Evolutionary conservation across 2,797 vertebrate species (phyloP).

Genomic region (Tangara arthus): DNA sequence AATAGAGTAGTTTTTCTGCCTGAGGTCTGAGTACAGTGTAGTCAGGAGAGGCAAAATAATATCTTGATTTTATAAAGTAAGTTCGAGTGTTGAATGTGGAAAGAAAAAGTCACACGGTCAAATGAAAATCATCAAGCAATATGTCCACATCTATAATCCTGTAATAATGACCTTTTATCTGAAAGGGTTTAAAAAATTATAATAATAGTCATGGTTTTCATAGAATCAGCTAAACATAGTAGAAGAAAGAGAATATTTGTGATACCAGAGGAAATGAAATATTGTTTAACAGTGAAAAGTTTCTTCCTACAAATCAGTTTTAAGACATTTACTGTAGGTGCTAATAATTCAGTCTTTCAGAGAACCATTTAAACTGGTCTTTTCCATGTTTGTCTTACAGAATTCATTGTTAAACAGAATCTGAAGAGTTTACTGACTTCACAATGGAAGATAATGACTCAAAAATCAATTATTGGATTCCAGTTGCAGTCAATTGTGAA

Average conservation of each 20-base stretch:
- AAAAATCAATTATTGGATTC: conserved; percentile 18
- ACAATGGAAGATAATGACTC: conserved; percentile 41
- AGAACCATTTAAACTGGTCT: neutral
- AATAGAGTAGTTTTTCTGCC: neutral
- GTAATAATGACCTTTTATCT: neutral
- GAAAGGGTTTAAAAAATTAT: neutral
- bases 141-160: neutral
- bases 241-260: neutral
- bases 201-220: neutral
- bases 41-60: neutral
- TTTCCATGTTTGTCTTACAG: neutral
- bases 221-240: neutral
- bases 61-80: neutral
- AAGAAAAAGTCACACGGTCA: neutral
- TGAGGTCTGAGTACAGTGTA: neutral
- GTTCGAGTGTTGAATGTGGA: neutral
- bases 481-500: neutral
- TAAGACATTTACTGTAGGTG: neutral
- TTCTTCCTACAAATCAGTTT: neutral
- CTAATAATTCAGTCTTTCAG: neutral
- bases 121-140: neutral
- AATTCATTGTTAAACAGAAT: conserved; percentile 26
- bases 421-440: neutral
- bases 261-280: neutral
- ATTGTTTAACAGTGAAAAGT: neutral